These are phyloP conservation scores for Ctenopoma multispine DNA, from an alignment of 2,797 vertebrate species.

Conservation along the genomic window DNA sequence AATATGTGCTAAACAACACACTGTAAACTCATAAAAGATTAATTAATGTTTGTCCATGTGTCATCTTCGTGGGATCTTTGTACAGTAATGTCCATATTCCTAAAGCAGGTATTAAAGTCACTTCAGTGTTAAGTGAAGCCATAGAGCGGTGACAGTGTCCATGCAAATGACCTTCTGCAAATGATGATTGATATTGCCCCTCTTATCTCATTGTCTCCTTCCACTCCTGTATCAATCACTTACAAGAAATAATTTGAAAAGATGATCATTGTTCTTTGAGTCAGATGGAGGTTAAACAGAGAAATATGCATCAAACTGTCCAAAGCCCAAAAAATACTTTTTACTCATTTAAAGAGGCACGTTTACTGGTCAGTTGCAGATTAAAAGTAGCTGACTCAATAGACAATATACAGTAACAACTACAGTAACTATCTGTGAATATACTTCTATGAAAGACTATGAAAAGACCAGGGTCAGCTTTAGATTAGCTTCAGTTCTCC, in stretches of 20 bases:
- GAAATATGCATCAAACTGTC: conserved; percentile 54
- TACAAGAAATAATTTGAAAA: conserved; percentile 41
- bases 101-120: conserved; percentile 22
- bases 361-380: conserved; percentile 1
- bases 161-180: conserved; percentile 61
- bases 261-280: conserved; percentile 44
- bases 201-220: conserved; percentile 63
- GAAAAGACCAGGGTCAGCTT: conserved; percentile 25
- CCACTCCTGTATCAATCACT: conserved; percentile 65
- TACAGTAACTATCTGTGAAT: conserved; percentile 2
- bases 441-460: neutral
- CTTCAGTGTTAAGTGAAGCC: conserved; percentile 11
- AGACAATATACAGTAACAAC: neutral
- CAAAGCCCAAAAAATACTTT: conserved; percentile 4
- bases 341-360: neutral
- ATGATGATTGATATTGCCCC: conserved; percentile 70
- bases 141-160: conserved; percentile 37
- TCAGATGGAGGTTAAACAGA: conserved; percentile 50
- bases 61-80: conserved; percentile 21
- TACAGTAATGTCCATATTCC: conserved; percentile 14
- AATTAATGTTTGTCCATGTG: neutral
- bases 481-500: conserved; percentile 26
- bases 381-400: neutral
- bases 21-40: conserved; percentile 1
- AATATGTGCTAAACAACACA: conserved; percentile 14